phyloP scores from a whole-genome alignment of 2,888 invertebrate genomes.

The Microctonus brassicae region DNA sequence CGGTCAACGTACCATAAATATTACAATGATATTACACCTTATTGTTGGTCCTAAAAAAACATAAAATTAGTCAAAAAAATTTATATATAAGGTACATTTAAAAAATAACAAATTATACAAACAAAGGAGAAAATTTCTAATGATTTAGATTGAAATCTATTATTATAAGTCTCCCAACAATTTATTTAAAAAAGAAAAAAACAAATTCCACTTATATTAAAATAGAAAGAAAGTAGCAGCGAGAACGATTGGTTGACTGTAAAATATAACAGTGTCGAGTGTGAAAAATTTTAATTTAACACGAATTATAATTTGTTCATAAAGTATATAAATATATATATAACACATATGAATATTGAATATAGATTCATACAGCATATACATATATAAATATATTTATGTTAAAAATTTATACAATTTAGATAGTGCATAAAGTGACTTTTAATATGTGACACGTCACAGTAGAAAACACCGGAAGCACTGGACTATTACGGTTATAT shows the following conservation, averaged over 20 bases:
- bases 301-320: neutral
- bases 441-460: neutral
- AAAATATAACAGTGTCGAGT: neutral
- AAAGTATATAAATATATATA: neutral
- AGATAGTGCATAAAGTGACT: too few relatives aligned
- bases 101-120: neutral
- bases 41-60: neutral
- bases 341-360: neutral
- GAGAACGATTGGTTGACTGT: neutral
- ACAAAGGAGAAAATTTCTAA: neutral
- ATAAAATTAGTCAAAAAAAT: neutral
- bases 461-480: conserved; percentile 42
- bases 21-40: neutral
- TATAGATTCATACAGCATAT: too few relatives aligned
- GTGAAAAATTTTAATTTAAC: neutral
- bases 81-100: neutral
- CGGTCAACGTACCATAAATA: neutral
- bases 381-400: too few relatives aligned
- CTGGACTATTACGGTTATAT: conserved; percentile 44
- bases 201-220: neutral
- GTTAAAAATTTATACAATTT: too few relatives aligned
- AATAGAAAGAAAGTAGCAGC: neutral
- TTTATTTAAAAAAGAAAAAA: neutral
- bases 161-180: neutral
- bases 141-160: neutral